These are phyloP conservation scores for Trachemys scripta DNA, from an alignment of 2,113 vertebrate species.

Conservation along the genomic window DNA sequence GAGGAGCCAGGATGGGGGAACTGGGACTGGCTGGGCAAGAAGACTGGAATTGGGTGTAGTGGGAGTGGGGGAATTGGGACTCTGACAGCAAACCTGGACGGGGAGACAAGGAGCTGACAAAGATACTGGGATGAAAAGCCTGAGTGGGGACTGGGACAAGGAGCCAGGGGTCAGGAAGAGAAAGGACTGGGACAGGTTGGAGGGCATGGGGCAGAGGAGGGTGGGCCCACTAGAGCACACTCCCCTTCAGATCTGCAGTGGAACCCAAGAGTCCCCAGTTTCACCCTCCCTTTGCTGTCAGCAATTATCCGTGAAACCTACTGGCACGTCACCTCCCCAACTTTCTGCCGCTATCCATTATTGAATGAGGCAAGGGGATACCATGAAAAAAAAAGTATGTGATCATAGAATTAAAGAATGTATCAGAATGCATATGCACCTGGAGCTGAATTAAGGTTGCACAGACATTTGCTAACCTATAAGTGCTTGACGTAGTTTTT, in stretches of 20 bases:
- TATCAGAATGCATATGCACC: not conserved
- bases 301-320: not conserved
- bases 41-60: not conserved
- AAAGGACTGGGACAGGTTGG: too few species aligned
- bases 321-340: not conserved
- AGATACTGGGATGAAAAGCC: not conserved
- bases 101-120: not conserved
- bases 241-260: not conserved
- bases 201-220: not conserved
- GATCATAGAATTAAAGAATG: not conserved
- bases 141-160: not conserved
- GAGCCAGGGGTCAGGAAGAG: not conserved
- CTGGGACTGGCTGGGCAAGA: not conserved
- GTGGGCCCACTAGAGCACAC: not conserved
- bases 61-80: not conserved
- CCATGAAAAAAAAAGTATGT: not conserved
- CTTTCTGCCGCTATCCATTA: not conserved
- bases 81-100: not conserved
- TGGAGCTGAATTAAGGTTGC: not conserved
- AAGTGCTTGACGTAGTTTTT: accelerated
- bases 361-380: not conserved
- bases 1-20: not conserved
- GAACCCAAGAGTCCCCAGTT: not conserved
- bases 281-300: not conserved
- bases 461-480: not conserved